Evolutionary conservation across 2,888 invertebrate genomes (phyloP).

Genomic region (Microctonus aethiopoides): DNA sequence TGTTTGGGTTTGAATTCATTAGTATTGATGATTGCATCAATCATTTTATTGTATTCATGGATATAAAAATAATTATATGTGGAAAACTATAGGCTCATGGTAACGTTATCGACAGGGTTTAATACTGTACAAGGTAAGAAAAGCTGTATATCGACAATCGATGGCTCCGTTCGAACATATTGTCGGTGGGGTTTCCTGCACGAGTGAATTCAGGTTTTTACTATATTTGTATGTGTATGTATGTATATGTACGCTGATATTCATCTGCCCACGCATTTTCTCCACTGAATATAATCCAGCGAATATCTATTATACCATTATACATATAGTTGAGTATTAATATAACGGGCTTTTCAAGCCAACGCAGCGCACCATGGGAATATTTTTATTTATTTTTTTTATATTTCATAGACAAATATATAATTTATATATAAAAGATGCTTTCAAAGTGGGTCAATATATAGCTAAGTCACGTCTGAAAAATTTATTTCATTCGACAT

Average conservation of each 20-base stretch:
- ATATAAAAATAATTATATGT: background rate
- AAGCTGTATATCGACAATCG: constrained; percentile 4
- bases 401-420: background rate
- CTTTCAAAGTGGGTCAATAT: background rate
- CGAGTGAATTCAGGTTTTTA: background rate
- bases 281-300: background rate
- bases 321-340: background rate
- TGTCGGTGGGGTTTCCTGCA: constrained; percentile 2
- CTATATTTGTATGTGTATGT: background rate
- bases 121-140: constrained; percentile 2
- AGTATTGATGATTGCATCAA: background rate
- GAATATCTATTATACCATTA: constrained; percentile 5
- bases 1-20: background rate
- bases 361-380: background rate
- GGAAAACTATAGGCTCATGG: background rate
- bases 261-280: constrained; percentile 19
- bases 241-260: background rate
- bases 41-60: background rate
- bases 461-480: background rate
- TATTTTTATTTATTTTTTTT: background rate
- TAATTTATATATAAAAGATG: background rate
- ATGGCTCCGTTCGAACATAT: background rate
- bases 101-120: background rate
- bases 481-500: background rate
- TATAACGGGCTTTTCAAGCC: background rate